These are phyloP conservation scores for Columbina picui DNA, from an alignment of 2,113 vertebrate species.

Conservation along the genomic window DNA sequence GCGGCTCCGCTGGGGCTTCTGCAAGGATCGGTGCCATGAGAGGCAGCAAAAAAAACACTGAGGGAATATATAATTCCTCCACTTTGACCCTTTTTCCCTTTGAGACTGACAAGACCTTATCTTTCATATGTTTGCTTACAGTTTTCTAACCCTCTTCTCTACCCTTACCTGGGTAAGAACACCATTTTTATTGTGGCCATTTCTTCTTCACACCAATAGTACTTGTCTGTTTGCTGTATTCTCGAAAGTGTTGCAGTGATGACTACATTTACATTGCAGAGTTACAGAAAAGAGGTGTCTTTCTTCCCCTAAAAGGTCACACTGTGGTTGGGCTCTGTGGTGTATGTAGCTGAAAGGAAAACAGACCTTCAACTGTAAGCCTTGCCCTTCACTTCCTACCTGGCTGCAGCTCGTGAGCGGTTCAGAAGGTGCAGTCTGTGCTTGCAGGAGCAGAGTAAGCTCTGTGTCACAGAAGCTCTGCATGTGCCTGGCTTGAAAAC, in stretches of 20 bases:
- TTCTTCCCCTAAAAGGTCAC: conserved; percentile 70
- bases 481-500: conserved; percentile 63
- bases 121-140: background rate
- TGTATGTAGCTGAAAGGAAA: conserved; percentile 66
- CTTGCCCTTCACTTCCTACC: conserved; percentile 46
- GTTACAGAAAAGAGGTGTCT: conserved; percentile 69
- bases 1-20: background rate
- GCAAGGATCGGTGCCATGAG: background rate
- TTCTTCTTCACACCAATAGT: conserved; percentile 46
- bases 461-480: conserved; percentile 66
- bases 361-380: conserved; percentile 59
- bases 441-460: conserved; percentile 60
- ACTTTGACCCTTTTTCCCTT: background rate
- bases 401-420: conserved; percentile 22
- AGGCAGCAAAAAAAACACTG: background rate
- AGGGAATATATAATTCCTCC: background rate
- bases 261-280: conserved; percentile 70
- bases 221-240: conserved; percentile 67
- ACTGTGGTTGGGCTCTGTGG: conserved; percentile 66
- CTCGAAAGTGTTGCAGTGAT: conserved; percentile 64
- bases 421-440: conserved; percentile 62
- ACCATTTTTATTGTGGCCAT: conserved; percentile 53
- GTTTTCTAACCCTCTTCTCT: conserved; percentile 41
- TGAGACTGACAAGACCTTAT: background rate
- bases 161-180: conserved; percentile 48